Evolutionary conservation across 2,888 invertebrate genomes (phyloP).

Genomic region (Bombylius discolor): DNA sequence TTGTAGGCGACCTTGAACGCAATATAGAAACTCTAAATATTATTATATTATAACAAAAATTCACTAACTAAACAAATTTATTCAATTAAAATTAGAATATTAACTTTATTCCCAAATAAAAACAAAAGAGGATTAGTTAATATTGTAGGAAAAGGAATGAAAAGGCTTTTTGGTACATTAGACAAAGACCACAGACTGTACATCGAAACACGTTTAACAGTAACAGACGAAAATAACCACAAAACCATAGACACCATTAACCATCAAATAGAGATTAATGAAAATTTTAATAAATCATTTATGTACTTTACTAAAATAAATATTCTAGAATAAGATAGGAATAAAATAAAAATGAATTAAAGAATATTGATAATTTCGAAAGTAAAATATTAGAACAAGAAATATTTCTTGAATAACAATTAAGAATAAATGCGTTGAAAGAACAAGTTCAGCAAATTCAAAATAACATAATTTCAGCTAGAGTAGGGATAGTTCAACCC

Average conservation of each 20-base stretch:
- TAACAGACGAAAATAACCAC: slow-evolving; percentile 7
- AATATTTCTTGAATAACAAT: too few relatives aligned
- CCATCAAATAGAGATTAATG: slow-evolving; percentile 8
- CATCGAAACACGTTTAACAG: slow-evolving; percentile 5
- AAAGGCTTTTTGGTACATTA: slow-evolving; percentile 7
- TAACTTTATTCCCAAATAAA: slow-evolving; percentile 1
- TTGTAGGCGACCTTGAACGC: neutral
- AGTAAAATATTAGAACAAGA: too few relatives aligned
- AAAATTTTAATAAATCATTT: slow-evolving; percentile 4
- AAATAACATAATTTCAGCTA: too few relatives aligned
- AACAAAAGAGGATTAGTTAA: slow-evolving; percentile 5
- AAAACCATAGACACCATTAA: slow-evolving; percentile 7
- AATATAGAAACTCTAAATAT: neutral
- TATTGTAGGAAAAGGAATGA: neutral
- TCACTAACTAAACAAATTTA: neutral
- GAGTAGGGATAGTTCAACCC: too few relatives aligned
- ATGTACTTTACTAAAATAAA: too few relatives aligned
- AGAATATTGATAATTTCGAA: too few relatives aligned
- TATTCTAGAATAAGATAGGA: too few relatives aligned
- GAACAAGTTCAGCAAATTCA: too few relatives aligned
- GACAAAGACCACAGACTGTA: slow-evolving; percentile 4
- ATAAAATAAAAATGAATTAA: too few relatives aligned
- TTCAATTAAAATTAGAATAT: neutral
- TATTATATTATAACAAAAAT: slow-evolving; percentile 1
- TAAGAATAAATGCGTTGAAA: too few relatives aligned